Conservation (phyloP, 2,113 vertebrate genomes). For the Rhea americana region DNA sequence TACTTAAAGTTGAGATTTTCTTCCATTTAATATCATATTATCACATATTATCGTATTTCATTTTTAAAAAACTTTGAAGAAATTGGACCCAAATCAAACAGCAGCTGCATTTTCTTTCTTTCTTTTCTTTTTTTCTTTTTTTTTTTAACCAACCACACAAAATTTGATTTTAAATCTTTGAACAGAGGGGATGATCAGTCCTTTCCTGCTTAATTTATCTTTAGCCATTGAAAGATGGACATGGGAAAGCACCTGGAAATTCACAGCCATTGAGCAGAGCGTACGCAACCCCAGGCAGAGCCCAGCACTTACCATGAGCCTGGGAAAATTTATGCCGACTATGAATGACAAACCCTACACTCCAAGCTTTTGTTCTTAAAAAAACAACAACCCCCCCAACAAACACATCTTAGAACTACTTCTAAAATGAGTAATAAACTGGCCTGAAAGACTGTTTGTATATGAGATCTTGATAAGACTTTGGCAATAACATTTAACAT, state of each 20-base stretch:
- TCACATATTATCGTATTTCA: no score
- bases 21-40: neutral
- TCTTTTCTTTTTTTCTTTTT: no score
- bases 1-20: neutral
- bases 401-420: neutral
- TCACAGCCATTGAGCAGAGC: neutral
- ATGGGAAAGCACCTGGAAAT: neutral
- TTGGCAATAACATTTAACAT: neutral
- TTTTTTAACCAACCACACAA: neutral
- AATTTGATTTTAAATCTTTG: neutral
- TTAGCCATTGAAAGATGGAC: neutral
- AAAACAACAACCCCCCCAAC: neutral
- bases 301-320: neutral
- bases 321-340: neutral
- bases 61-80: neutral
- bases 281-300: neutral
- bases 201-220: neutral
- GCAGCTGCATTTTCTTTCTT: neutral
- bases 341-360: neutral
- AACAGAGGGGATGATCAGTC: neutral
- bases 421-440: neutral
- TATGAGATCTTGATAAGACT: neutral
- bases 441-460: neutral
- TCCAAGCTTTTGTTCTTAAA: neutral
- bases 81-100: neutral